These are phyloP conservation scores for Prochilodus magdalenae DNA, from an alignment of 2,113 vertebrate species.

Conservation along the genomic window DNA sequence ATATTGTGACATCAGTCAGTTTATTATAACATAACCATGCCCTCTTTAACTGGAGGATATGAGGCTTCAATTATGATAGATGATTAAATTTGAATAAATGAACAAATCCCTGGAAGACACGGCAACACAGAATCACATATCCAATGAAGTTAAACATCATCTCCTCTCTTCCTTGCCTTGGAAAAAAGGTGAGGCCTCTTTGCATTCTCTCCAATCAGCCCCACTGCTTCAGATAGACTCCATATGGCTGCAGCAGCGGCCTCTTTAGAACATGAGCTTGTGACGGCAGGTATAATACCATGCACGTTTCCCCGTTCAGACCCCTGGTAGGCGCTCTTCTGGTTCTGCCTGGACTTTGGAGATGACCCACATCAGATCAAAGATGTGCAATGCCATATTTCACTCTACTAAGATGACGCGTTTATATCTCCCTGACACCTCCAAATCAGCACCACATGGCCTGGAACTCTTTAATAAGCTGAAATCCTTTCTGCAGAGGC, in stretches of 20 bases:
- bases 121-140: not conserved
- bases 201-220: conserved; percentile 40
- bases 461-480: conserved; percentile 61
- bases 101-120: not conserved
- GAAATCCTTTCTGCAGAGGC: conserved; percentile 59
- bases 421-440: conserved; percentile 74
- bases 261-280: conserved; percentile 34
- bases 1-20: not conserved
- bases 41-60: not conserved
- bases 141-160: conserved; percentile 41
- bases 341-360: conserved; percentile 45
- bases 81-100: not conserved
- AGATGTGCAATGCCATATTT: conserved; percentile 72
- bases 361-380: conserved; percentile 73
- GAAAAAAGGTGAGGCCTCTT: conserved; percentile 40
- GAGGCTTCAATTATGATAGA: too few species aligned
- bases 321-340: conserved; percentile 22
- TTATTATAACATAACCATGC: too few species aligned
- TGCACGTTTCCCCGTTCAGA: conserved; percentile 48
- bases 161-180: not conserved
- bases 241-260: conserved; percentile 45
- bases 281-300: conserved; percentile 45
- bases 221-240: conserved; percentile 39
- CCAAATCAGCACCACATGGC: conserved; percentile 75
- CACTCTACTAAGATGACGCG: conserved; percentile 67